Percentiles rank a stretch among this genome's conserved stretches.
Conservation (phyloP, 2,113 vertebrate genomes). For the Gavia stellata region DNA sequence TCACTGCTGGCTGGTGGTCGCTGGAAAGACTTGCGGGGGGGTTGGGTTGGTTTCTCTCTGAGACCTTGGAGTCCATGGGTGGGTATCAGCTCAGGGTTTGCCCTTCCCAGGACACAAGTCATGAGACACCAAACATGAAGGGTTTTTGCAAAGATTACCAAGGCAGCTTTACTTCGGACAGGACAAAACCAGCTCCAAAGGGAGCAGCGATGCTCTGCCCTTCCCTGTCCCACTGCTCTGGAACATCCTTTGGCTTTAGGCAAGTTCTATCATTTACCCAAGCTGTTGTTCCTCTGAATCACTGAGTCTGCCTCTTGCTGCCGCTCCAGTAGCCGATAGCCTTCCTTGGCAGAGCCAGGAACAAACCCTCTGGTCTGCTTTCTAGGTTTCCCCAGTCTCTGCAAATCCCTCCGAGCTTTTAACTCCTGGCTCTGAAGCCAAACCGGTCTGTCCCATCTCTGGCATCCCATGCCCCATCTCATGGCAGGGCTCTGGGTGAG, state of each 20-base stretch:
- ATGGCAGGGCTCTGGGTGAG: background rate
- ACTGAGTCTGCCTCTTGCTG: background rate
- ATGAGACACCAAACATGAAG: background rate
- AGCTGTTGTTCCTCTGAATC: conserved; percentile 1
- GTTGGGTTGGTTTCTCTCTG: background rate
- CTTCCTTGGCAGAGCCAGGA: background rate
- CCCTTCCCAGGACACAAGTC: background rate
- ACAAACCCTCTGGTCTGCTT: background rate
- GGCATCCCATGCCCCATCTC: background rate
- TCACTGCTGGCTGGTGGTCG: background rate
- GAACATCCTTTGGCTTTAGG: conserved; percentile 9
- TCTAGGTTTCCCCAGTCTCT: background rate
- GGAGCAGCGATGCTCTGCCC: background rate
- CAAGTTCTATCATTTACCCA: background rate
- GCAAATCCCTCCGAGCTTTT: background rate
- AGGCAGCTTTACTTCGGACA: background rate
- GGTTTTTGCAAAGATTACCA: background rate
- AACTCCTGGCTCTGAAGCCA: background rate
- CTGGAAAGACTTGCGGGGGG: background rate
- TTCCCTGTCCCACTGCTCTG: background rate
- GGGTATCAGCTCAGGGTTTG: background rate
- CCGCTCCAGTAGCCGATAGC: background rate
- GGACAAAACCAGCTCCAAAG: background rate
- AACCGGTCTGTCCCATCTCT: background rate
- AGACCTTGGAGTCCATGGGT: background rate